A percentile compares a stretch with the other conserved stretches of the same genome.
Evolutionary conservation across 1,140 invertebrate genomes (phyloP).

Genomic region (Neoseiulus cucumeris): DNA sequence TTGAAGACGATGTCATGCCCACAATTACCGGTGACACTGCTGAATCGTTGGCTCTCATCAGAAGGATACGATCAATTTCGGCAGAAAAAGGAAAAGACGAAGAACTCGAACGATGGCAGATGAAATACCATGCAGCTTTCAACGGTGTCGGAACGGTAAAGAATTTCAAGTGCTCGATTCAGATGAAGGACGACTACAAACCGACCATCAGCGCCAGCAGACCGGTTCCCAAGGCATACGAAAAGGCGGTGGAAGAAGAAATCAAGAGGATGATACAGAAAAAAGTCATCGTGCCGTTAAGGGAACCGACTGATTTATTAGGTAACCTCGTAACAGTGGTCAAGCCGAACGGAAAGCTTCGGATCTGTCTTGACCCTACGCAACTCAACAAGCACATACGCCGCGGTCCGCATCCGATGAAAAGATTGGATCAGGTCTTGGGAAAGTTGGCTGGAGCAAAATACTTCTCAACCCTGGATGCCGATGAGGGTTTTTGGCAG

Average conservation of each 20-base stretch:
- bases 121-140: slow-evolving; percentile 11
- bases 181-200: background rate
- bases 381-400: slow-evolving; percentile 22
- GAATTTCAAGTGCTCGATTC: slow-evolving; percentile 8
- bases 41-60: no score
- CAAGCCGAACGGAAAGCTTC: slow-evolving; percentile 16
- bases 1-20: background rate
- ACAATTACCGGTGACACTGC: background rate
- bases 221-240: slow-evolving; percentile 12
- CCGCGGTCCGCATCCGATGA: slow-evolving; percentile 13
- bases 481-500: no score
- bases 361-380: slow-evolving; percentile 19
- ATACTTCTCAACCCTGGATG: background rate
- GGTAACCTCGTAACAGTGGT: slow-evolving; percentile 17
- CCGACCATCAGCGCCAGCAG: slow-evolving; percentile 11
- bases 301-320: slow-evolving; percentile 21
- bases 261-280: slow-evolving; percentile 17
- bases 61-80: no score
- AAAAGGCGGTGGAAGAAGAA: slow-evolving; percentile 15
- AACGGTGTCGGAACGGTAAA: background rate
- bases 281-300: slow-evolving; percentile 22
- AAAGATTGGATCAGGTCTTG: background rate
- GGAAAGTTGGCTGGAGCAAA: background rate
- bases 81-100: no score
- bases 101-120: no score